These are phyloP conservation scores for Sylvia atricapilla DNA, from an alignment of 2,113 vertebrate species.

Conservation along the genomic window DNA sequence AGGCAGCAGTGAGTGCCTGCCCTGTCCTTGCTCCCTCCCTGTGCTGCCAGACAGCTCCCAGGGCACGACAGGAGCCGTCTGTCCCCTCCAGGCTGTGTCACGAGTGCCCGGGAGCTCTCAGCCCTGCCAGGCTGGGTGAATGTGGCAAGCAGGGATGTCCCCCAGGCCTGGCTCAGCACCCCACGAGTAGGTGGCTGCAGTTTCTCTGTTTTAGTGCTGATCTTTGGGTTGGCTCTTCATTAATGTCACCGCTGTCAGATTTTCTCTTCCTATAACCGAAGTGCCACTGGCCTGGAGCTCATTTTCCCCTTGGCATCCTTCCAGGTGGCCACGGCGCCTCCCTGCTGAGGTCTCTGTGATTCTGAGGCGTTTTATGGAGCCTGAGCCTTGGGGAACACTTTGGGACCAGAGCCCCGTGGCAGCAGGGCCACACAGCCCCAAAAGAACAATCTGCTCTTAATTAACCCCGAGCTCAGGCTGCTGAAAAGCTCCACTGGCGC, in stretches of 20 bases:
- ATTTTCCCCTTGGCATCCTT: slow-evolving; percentile 38
- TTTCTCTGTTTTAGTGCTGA: neutral
- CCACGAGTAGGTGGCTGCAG: neutral
- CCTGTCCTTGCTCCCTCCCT: neutral
- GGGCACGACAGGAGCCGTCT: neutral
- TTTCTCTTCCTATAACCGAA: neutral
- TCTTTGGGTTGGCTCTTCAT: slow-evolving; percentile 25
- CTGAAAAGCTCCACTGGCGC: neutral
- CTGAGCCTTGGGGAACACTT: neutral
- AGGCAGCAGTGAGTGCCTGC: neutral
- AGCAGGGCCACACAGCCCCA: neutral
- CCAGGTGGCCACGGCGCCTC: slow-evolving; percentile 1
- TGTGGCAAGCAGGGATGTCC: neutral
- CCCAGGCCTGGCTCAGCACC: neutral
- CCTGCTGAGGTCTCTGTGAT: slow-evolving; percentile 2
- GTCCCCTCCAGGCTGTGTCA: neutral
- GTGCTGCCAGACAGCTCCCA: neutral
- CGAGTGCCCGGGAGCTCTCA: neutral
- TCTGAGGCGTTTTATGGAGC: neutral
- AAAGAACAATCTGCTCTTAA: neutral
- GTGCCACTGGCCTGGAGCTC: slow-evolving; percentile 2
- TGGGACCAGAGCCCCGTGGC: neutral
- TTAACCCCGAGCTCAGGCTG: neutral
- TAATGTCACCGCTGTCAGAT: slow-evolving; percentile 35
- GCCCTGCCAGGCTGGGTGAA: neutral